Evolutionary conservation across 1,140 invertebrate genomes (phyloP).

Genomic region (Drosophila aff.): DNA sequence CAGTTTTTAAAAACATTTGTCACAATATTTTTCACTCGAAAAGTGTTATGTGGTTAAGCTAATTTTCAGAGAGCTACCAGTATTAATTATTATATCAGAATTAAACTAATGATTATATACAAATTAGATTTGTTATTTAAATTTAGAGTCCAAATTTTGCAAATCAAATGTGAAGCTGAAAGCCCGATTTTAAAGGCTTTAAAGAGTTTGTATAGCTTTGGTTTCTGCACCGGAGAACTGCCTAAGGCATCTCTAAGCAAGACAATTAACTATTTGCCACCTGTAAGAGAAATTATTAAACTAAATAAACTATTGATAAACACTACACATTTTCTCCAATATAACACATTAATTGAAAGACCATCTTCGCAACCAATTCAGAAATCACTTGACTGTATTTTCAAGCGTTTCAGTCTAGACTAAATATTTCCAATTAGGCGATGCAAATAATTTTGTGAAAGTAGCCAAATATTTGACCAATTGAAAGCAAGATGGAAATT

Average conservation of each 20-base stretch:
- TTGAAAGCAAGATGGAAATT: conserved; percentile 33
- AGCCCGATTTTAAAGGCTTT: not conserved
- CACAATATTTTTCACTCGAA: conserved; percentile 7
- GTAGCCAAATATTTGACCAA: conserved; percentile 58
- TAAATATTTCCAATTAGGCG: conserved; percentile 7
- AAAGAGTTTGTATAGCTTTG: not conserved
- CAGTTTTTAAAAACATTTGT: conserved; percentile 31
- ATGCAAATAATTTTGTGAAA: conserved; percentile 42
- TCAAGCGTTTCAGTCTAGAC: not conserved
- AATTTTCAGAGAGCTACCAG: conserved; percentile 2
- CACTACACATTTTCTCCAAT: not conserved
- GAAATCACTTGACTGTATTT: not conserved
- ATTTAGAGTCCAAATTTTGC: not conserved
- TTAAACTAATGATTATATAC: too few species aligned
- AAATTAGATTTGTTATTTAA: not conserved
- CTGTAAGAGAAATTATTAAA: not conserved
- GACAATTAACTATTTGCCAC: not conserved
- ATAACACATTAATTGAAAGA: conserved; percentile 30
- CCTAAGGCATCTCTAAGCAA: too few species aligned
- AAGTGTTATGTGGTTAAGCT: conserved; percentile 18
- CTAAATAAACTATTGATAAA: not conserved
- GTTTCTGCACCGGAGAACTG: not conserved
- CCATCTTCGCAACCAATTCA: conserved; percentile 6
- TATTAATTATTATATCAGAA: not conserved
- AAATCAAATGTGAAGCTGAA: not conserved